phyloP scores from a whole-genome alignment of 2,888 invertebrate species.

The Limenitis arthemis region DNA sequence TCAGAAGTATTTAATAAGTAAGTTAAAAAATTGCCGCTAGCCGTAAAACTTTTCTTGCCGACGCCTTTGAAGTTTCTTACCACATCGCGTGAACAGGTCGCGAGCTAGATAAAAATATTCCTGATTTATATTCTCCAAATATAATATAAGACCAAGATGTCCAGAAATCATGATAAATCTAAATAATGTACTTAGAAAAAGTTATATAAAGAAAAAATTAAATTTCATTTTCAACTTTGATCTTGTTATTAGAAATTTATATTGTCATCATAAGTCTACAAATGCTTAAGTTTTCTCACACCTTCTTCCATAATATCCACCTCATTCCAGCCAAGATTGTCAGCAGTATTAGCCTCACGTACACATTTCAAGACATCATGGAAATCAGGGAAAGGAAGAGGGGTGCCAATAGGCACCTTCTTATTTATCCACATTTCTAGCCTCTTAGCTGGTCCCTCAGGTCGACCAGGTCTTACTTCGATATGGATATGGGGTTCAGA shows the following conservation, averaged over 20 bases:
- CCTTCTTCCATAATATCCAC: slow-evolving; percentile 62
- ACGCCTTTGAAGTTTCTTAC: slow-evolving; percentile 74
- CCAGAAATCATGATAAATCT: too few relatives aligned
- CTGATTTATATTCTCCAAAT: too few relatives aligned
- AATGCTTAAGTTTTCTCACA: slow-evolving; percentile 20
- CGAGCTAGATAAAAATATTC: slow-evolving; percentile 55
- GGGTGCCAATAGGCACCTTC: slow-evolving; percentile 55
- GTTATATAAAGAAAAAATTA: too few relatives aligned
- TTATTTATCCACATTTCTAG: slow-evolving; percentile 59
- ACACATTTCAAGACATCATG: slow-evolving; percentile 65
- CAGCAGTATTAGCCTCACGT: slow-evolving; percentile 51
- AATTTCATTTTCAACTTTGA: too few relatives aligned
- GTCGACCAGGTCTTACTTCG: slow-evolving; percentile 47
- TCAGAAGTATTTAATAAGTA: too few relatives aligned
- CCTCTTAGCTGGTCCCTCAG: slow-evolving; percentile 51
- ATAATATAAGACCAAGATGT: too few relatives aligned
- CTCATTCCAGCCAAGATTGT: slow-evolving; percentile 56
- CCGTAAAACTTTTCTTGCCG: too few relatives aligned
- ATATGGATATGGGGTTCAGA: slow-evolving; percentile 55
- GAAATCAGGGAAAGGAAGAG: slow-evolving; percentile 68
- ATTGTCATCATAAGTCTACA: too few relatives aligned
- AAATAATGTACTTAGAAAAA: background rate
- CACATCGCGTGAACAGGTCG: slow-evolving; percentile 77
- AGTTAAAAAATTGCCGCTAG: too few relatives aligned
- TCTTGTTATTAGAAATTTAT: too few relatives aligned